Conservation (phyloP, 1,140 invertebrate species). For the Trachymyrmex septentrionalis region DNA sequence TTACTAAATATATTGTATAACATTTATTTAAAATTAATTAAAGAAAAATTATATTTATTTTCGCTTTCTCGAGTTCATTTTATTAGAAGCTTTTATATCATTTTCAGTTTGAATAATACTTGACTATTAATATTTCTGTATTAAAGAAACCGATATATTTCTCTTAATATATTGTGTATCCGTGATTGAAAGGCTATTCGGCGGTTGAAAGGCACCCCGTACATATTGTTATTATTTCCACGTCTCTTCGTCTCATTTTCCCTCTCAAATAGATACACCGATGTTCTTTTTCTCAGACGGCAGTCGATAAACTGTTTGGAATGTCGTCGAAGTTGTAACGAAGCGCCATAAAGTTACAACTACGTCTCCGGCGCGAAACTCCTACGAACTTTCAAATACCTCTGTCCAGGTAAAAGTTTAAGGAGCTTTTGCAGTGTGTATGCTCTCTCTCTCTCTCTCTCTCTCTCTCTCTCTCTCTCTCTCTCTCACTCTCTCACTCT, state of each 20-base stretch:
- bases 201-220: not conserved
- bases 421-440: constrained; percentile 52
- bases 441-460: not conserved
- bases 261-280: constrained; percentile 34
- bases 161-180: not conserved
- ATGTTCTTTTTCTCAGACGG: constrained; percentile 47
- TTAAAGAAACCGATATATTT: not conserved
- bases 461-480: not conserved
- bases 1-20: not conserved
- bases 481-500: too few relatives aligned
- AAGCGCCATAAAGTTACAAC: constrained; percentile 63
- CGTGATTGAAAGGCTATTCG: constrained; percentile 18
- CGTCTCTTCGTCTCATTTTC: constrained; percentile 7
- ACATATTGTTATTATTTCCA: not conserved
- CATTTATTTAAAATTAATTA: not conserved
- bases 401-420: constrained; percentile 60
- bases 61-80: not conserved
- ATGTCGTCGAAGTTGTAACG: constrained; percentile 62
- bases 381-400: constrained; percentile 61
- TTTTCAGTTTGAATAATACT: constrained; percentile 12
- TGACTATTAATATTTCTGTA: not conserved
- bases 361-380: constrained; percentile 42
- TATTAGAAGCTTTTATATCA: not conserved
- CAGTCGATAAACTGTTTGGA: constrained; percentile 47
- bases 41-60: not conserved